Percentiles rank a stretch among this genome's conserved stretches.
Conservation (phyloP, 2,113 vertebrate genomes). For the Phocoena sinus region DNA sequence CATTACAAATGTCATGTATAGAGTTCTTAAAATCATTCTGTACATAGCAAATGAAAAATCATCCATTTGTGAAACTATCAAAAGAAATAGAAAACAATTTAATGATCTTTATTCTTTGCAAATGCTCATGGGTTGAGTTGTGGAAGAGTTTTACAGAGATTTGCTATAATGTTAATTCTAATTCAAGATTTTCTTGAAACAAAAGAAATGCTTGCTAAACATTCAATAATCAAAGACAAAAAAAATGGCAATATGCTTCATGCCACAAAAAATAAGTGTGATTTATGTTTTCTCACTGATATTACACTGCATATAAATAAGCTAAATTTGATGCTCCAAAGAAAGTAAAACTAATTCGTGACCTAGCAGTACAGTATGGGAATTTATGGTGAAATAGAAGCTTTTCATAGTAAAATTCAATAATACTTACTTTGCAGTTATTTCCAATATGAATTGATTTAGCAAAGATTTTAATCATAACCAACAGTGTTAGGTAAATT, state of each 20-base stretch:
- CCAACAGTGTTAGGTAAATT: not conserved
- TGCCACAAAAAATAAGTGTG: not conserved
- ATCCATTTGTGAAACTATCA: not conserved
- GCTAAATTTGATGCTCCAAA: not conserved
- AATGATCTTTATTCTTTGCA: not conserved
- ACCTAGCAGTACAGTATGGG: not conserved
- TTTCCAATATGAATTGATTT: not conserved
- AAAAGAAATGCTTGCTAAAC: slow-evolving; percentile 21
- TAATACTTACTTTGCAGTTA: slow-evolving; percentile 10
- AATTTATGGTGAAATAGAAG: slow-evolving; percentile 17
- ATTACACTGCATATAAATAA: slow-evolving; percentile 39
- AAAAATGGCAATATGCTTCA: slow-evolving; percentile 1
- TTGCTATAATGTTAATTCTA: not conserved
- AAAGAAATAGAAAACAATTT: slow-evolving; percentile 5
- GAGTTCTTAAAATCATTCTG: not conserved
- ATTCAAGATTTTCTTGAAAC: slow-evolving; percentile 35
- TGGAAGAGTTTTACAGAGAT: not conserved
- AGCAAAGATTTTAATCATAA: not conserved
- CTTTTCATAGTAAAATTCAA: not conserved
- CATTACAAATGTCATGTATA: not conserved
- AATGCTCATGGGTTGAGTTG: not conserved
- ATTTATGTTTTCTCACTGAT: slow-evolving; percentile 56
- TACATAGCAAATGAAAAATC: slow-evolving; percentile 10
- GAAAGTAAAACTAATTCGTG: not conserved
- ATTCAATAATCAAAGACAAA: slow-evolving; percentile 31